These are phyloP conservation scores for Hormiphora californensis DNA, from an alignment of 37 sponge, comb jelly and placozoan species.

Conservation along the genomic window DNA sequence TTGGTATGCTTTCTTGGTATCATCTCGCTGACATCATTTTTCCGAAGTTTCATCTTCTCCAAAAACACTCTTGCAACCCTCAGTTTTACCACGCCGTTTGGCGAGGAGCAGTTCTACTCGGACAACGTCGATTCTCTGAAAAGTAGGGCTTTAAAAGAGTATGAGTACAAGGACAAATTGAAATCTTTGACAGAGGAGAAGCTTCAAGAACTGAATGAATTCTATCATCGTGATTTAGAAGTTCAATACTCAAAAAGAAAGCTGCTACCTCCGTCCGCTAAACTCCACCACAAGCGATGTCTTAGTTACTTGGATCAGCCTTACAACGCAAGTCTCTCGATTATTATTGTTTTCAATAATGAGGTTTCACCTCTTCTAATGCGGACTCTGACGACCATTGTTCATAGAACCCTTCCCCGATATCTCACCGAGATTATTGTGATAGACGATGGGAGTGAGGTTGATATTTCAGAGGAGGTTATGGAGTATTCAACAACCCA, in stretches of 20 bases:
- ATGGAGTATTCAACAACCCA: neutral
- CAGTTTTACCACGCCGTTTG: too few relatives aligned
- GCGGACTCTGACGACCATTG: slow-evolving; percentile 1
- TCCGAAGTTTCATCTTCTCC: too few relatives aligned
- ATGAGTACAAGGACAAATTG: neutral
- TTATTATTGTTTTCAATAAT: neutral
- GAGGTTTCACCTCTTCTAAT: neutral
- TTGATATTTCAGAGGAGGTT: neutral
- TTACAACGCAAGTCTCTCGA: neutral
- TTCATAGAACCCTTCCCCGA: neutral
- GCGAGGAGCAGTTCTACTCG: too few relatives aligned
- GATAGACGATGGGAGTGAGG: neutral
- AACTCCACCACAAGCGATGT: neutral
- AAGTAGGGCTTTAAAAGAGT: neutral
- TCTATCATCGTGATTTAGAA: neutral
- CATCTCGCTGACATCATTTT: too few relatives aligned
- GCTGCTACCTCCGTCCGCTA: neutral
- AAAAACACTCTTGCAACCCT: too few relatives aligned
- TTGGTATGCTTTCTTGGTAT: too few relatives aligned
- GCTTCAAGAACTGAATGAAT: neutral
- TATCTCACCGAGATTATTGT: neutral
- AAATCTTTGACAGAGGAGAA: neutral
- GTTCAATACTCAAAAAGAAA: neutral
- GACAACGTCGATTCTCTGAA: neutral
- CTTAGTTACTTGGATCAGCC: neutral